Conservation (phyloP, 2,888 invertebrate genomes). For the Meganola albula region DNA sequence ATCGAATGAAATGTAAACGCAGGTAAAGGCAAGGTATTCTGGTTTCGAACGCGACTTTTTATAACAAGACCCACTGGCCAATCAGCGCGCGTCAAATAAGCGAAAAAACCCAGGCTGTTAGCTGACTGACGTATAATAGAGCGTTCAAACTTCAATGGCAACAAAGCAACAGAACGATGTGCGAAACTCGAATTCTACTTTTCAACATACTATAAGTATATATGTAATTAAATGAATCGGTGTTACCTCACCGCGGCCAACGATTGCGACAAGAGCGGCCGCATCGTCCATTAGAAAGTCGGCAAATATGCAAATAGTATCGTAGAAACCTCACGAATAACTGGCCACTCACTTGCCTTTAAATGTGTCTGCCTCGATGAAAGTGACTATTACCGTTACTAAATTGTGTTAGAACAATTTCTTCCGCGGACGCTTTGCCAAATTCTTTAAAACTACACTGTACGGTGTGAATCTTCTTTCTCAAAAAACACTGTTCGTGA, state of each 20-base stretch:
- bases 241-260: slow-evolving; percentile 70
- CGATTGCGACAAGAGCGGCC: slow-evolving; percentile 74
- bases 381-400: slow-evolving; percentile 74
- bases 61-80: slow-evolving; percentile 42
- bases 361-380: slow-evolving; percentile 74
- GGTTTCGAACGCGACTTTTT: slow-evolving; percentile 51
- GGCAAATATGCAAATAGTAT: slow-evolving; percentile 78
- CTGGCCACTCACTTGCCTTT: slow-evolving; percentile 75
- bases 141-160: slow-evolving; percentile 50
- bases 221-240: slow-evolving; percentile 73
- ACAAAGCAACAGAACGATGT: too few relatives aligned
- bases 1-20: slow-evolving; percentile 43
- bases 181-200: slow-evolving; percentile 53
- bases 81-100: slow-evolving; percentile 39
- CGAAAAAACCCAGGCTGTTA: slow-evolving; percentile 49
- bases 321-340: slow-evolving; percentile 78
- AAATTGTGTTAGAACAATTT: slow-evolving; percentile 69
- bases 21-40: slow-evolving; percentile 52
- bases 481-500: slow-evolving; percentile 29
- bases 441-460: slow-evolving; percentile 35
- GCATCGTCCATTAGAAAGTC: slow-evolving; percentile 78
- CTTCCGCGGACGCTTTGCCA: slow-evolving; percentile 49
- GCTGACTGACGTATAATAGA: slow-evolving; percentile 39
- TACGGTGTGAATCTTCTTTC: slow-evolving; percentile 30
- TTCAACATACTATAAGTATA: slow-evolving; percentile 50